phyloP scores from a whole-genome alignment of 2,113 vertebrate genomes.

The Polypterus senegalus region DNA sequence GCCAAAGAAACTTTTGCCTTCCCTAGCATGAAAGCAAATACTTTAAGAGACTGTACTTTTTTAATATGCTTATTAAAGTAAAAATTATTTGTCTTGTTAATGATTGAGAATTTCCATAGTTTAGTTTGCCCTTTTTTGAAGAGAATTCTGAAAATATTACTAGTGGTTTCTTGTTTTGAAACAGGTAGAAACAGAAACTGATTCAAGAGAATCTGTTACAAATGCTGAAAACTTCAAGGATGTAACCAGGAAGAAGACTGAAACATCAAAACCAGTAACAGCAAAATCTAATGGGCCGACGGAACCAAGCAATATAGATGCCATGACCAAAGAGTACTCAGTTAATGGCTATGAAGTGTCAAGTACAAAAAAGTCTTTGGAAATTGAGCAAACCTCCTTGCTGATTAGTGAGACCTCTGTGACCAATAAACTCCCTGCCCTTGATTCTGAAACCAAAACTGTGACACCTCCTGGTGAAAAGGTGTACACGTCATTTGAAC shows the following conservation, averaged over 20 bases:
- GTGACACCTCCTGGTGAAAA: not conserved
- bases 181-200: not conserved
- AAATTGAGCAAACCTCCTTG: not conserved
- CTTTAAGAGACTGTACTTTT: not conserved
- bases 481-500: not conserved
- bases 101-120: too few species aligned
- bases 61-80: too few species aligned
- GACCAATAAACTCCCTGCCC: not conserved
- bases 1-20: not conserved
- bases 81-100: too few species aligned
- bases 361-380: not conserved
- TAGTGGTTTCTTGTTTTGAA: too few species aligned
- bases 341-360: conserved; percentile 3
- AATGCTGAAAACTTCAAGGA: not conserved
- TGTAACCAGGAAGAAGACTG: not conserved
- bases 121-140: too few species aligned
- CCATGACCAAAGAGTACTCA: conserved; percentile 2
- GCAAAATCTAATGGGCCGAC: not conserved
- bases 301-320: too few species aligned
- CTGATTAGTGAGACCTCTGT: not conserved
- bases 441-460: not conserved
- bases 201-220: not conserved
- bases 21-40: not conserved
- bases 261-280: not conserved
- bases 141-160: too few species aligned